These are phyloP conservation scores for Cryptophagus acutangulus DNA, from an alignment of 2,888 invertebrate genomes.

Conservation along the genomic window DNA sequence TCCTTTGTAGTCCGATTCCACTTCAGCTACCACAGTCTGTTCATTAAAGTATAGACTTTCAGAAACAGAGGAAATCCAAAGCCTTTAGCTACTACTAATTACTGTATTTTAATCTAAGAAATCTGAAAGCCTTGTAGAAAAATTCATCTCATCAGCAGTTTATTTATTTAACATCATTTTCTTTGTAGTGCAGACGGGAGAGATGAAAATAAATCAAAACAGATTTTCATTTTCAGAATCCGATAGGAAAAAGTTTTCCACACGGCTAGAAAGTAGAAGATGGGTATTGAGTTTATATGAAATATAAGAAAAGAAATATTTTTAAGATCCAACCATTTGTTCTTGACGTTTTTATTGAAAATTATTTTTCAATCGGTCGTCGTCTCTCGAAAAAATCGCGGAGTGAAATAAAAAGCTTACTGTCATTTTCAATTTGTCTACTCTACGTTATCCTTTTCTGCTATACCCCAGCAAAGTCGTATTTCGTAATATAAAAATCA, in stretches of 20 bases:
- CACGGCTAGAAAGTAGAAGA: too few species aligned
- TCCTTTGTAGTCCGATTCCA: slow-evolving; percentile 45
- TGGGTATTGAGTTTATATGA: slow-evolving; percentile 33
- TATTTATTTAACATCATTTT: slow-evolving; percentile 4
- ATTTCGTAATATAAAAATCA: slow-evolving; percentile 29
- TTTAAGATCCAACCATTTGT: slow-evolving; percentile 38
- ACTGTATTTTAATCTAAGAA: slow-evolving; percentile 38
- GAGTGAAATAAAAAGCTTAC: slow-evolving; percentile 35
- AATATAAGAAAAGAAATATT: slow-evolving; percentile 35
- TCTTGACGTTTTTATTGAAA: slow-evolving; percentile 44
- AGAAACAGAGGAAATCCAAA: slow-evolving; percentile 33
- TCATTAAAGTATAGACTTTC: slow-evolving; percentile 42
- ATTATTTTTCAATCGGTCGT: slow-evolving; percentile 26
- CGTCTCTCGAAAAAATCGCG: slow-evolving; percentile 15
- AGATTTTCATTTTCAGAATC: too few species aligned
- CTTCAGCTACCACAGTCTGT: slow-evolving; percentile 41
- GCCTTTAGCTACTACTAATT: slow-evolving; percentile 41
- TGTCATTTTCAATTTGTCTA: slow-evolving; percentile 42
- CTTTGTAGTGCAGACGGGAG: too few species aligned
- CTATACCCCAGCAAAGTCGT: slow-evolving; percentile 25
- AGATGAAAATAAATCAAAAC: too few species aligned
- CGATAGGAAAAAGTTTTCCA: too few species aligned
- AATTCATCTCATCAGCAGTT: too few species aligned
- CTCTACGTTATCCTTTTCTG: slow-evolving; percentile 30
- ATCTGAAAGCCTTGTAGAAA: slow-evolving; percentile 6